phyloP scores from a whole-genome alignment of 2,113 vertebrate genomes.

The Odontesthes bonariensis region DNA sequence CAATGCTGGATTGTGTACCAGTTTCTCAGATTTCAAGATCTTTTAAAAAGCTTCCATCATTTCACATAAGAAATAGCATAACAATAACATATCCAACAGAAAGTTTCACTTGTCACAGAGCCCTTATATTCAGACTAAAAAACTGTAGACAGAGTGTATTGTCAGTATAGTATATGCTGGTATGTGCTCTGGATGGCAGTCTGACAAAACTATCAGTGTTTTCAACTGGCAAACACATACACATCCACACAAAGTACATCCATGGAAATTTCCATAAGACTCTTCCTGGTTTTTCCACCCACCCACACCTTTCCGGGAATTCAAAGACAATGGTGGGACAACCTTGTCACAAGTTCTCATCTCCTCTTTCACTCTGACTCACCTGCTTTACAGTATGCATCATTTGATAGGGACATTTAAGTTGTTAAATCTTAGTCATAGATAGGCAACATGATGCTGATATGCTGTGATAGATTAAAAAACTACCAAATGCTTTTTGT shows the following conservation, averaged over 20 bases:
- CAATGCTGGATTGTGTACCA: neutral
- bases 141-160: neutral
- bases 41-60: neutral
- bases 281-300: constrained; percentile 51
- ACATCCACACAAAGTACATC: neutral
- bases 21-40: neutral
- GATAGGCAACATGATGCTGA: constrained; percentile 14
- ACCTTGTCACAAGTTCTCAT: constrained; percentile 28
- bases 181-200: neutral
- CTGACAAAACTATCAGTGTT: neutral
- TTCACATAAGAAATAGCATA: neutral
- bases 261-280: constrained; percentile 26
- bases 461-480: constrained; percentile 6
- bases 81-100: neutral
- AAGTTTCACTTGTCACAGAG: constrained; percentile 14
- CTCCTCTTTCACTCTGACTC: constrained; percentile 61
- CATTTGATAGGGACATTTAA: constrained; percentile 42
- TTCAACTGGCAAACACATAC: neutral
- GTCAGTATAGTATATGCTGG: neutral
- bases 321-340: constrained; percentile 54
- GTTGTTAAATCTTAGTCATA: constrained; percentile 39
- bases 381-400: constrained; percentile 23
- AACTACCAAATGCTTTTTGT: constrained; percentile 16
- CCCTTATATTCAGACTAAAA: neutral
- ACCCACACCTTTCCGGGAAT: constrained; percentile 73